Evolutionary conservation across 1,140 invertebrate genomes (phyloP), one percentile per base, ranked within the genome.

Genomic region (Trissolcus basalis): DNA sequence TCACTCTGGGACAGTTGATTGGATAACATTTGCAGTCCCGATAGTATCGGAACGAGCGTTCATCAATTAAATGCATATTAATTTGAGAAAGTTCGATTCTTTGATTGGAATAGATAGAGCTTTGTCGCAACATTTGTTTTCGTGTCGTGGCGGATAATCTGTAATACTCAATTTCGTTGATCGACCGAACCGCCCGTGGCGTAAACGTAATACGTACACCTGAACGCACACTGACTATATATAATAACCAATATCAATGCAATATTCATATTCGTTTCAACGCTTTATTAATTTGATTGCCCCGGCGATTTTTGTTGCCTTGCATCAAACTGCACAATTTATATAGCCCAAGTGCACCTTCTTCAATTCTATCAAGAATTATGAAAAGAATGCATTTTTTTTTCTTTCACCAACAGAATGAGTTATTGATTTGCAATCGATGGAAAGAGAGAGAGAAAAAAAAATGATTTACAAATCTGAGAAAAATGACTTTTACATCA

Each of bases 241-340:
- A 79, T 64, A 64, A 68, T 75, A 68, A 68, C 71, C 71, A 75
- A 75, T 75, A 75, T 75, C 71, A 68, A 64, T 74, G 50, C 71
- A 67, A n/a, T 64, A 33, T 51, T 64, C 44, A 76, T 85, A 83
- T 82, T 81, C 80, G 84, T 83, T 85, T 85, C 83, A 78, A 80
- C 80, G 84, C 84, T 86, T 88, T 87, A 88, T 86, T 87, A 87
- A 87, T 86, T 88, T 87, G 84, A 88, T 87, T 86, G 87, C 79
- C 80, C 76, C 68, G 71, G 76, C 60, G 63, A 77, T 77, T 72
- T 71, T 47, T 43, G 44, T 8, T 58, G 63, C 51, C 68, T 53
- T 51, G 36, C 10, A 35, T 35, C 33, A 39, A 11, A 11, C 36
- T 39, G n/a, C n/a, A n/a, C n/a, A n/a, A n/a, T n/a, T n/a, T n/a